Evolutionary conservation across 2,888 invertebrate species (phyloP), one percentile per base, ranked within the genome.

Genomic region (Drosophila kokeensis): DNA sequence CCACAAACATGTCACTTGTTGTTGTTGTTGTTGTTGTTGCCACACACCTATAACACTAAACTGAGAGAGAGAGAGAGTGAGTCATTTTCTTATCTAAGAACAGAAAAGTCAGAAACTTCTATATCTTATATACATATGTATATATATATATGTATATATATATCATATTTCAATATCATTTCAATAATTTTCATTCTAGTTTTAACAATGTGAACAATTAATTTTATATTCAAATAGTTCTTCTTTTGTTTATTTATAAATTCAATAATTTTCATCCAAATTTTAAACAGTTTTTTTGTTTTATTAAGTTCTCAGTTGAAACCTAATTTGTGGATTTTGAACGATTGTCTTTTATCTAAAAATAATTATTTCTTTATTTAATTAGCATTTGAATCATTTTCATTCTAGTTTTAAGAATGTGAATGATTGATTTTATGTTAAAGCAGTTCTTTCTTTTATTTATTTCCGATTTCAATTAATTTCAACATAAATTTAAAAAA

Each of bases 1-100:
- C 45, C 45, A 27, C 34, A 36, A 59, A 45, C 52, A 45, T 71
- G 68, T 63, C 69, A 68, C 62, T 61, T 61, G 59, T 61, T 21
- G 21, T 21, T 42, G 10, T 18, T 18, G 38, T 38, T 18, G 38
- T n/a, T 38, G 40, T 8, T 38, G n/a, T 67, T 55, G 38, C 67
- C 67, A 61, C 54, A 52, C 53, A 45, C 15, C 21, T 11, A 21
- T 42, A 21, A 11, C 11, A 42, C 42, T 11, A 21, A 42, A 5
- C 21, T 5, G 42, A 42, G 21, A 42, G 11, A 42, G 21, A 8
- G 38, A 38, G 0, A 40, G 8, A 18, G 0, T 15, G 2, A 36
- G 18, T 11, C 2, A 40, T 4, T 4, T n/a, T 40, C 40, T n/a
- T 10, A n/a, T 40, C 11, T 11, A 11, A 5, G n/a, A 42, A 2